A percentile compares a stretch with the other conserved stretches of the same genome.
These are phyloP conservation scores for Aporrectodea caliginosa DNA, from an alignment of 1,140 invertebrate species.

Conservation along the genomic window DNA sequence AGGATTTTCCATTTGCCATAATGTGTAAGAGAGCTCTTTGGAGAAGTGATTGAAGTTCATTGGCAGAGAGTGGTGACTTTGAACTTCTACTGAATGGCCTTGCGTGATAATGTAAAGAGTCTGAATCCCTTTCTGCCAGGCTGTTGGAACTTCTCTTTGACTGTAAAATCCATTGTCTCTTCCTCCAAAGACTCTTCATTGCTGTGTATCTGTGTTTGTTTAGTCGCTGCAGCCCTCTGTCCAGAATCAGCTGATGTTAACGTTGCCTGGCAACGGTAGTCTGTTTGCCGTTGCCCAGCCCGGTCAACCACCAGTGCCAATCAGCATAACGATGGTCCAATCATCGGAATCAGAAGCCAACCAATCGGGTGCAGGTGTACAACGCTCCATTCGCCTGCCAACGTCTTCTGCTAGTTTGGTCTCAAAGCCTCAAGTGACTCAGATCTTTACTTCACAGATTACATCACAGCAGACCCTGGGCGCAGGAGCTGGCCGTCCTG, in stretches of 20 bases:
- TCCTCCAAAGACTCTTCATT: no score
- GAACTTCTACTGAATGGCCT: no score
- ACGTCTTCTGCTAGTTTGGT: not conserved
- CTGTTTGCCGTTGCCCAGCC: not conserved
- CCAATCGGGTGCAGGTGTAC: not conserved
- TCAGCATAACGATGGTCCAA: not conserved
- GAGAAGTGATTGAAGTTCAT: no score
- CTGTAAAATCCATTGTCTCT: no score
- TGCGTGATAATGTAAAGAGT: no score
- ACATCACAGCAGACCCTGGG: not conserved
- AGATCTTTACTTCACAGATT: not conserved
- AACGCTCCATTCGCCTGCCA: not conserved
- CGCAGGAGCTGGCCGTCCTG: slow-evolving; percentile 60
- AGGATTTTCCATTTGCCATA: no score
- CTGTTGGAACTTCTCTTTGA: no score
- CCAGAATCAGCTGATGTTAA: not conserved
- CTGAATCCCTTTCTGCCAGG: no score
- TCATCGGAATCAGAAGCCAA: not conserved
- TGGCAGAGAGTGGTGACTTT: no score
- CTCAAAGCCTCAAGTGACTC: not conserved
- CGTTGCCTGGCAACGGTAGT: not conserved
- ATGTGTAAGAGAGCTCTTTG: no score
- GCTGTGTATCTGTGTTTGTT: no score
- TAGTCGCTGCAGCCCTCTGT: not conserved
- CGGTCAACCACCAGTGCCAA: not conserved